Conservation (phyloP, 2,888 invertebrate species). For the Agrypnus murinus region DNA sequence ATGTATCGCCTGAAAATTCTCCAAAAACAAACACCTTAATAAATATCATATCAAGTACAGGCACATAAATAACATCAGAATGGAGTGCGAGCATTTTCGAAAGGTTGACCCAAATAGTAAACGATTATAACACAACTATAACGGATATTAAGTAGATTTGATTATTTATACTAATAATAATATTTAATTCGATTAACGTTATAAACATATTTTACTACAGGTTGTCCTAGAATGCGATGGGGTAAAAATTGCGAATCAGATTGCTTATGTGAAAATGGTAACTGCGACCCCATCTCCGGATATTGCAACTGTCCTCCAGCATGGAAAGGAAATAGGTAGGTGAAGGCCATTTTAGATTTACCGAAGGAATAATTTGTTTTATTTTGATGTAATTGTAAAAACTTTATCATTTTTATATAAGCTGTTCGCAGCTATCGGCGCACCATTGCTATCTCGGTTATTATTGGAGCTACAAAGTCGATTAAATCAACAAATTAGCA, state of each 20-base stretch:
- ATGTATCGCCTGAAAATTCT: neutral
- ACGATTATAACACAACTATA: slow-evolving; percentile 19
- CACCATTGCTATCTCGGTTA: too few species aligned
- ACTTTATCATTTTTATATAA: too few species aligned
- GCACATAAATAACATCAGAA: slow-evolving; percentile 23
- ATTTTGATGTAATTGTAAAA: too few species aligned
- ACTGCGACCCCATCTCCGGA: slow-evolving; percentile 79
- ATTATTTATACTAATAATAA: too few species aligned
- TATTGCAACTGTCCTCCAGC: slow-evolving; percentile 80
- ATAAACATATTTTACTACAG: slow-evolving; percentile 69
- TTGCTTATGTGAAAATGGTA: slow-evolving; percentile 78
- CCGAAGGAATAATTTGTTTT: too few species aligned
- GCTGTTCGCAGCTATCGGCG: too few species aligned
- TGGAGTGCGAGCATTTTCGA: slow-evolving; percentile 25
- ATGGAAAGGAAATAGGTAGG: slow-evolving; percentile 80
- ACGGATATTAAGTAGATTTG: too few species aligned
- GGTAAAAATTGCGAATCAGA: slow-evolving; percentile 82
- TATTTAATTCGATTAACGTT: too few species aligned
- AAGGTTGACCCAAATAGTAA: slow-evolving; percentile 40
- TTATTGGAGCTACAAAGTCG: too few species aligned
- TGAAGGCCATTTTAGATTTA: too few species aligned
- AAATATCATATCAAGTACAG: slow-evolving; percentile 18
- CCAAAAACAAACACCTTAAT: slow-evolving; percentile 25
- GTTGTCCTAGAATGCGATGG: slow-evolving; percentile 81
- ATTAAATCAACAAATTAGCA: too few species aligned